Evolutionary conservation across 2,888 invertebrate species (phyloP), one percentile per base, ranked within the genome.

Genomic region (Eilema sororculum): DNA sequence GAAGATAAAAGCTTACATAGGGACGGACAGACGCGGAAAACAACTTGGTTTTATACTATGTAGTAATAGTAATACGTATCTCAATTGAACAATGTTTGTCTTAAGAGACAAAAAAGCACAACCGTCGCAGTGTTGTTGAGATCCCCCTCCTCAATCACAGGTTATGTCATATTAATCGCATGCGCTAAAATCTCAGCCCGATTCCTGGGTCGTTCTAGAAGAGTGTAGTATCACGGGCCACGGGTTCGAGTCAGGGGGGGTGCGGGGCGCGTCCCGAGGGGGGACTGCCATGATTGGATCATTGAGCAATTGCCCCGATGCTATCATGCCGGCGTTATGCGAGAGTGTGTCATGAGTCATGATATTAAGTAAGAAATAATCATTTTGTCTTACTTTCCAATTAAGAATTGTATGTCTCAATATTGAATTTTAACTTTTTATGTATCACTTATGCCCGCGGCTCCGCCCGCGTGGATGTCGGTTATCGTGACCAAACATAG

Each of bases 291-390:
- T 90, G 90, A 93, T 93, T 94, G 92, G 89, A 90, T 91, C 90
- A 94, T 93, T 94, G 91, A 85, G 84, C 89, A 93, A 92, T 93
- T 93, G 90, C 82, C 82, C 85, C 84, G 80, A 77, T 79, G 85
- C 79, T 75, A 84, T 84, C 3, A 80, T 80, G 83, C 80, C 68
- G 73, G 82, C 59, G 70, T 87, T 87, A 91, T 91, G 86, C 86
- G 77, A 83, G 41, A 86, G n/a, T 64, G 73, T 57, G 67, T 24
- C 74, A 81, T 30, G 59, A 52, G 67, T 24, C 74, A 81, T 30
- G 59, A 52, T 25, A 16, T 56, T 65, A 4, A 65, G 16, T 22
- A 46, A 46, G 20, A 20, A 16, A 25, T 46, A 22, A 12, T 20
- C 3, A 9, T 24, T 10, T 24, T 57, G 46, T 46, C 46, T 46